Evolutionary conservation across 2,888 invertebrate genomes (phyloP).

Genomic region (Tineola bisselliella): DNA sequence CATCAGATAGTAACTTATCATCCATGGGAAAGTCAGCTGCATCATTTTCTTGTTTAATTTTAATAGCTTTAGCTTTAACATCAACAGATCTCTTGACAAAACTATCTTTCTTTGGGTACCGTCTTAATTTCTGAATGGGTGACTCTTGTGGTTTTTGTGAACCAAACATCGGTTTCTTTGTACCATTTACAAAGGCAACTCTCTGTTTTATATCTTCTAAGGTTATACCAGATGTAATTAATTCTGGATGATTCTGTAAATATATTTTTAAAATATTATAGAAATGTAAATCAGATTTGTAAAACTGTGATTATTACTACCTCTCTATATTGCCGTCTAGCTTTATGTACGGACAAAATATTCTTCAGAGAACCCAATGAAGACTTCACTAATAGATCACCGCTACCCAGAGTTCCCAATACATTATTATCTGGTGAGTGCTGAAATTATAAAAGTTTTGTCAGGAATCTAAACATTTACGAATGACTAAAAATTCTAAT

Average conservation of each 20-base stretch:
- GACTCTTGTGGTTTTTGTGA: conserved; percentile 33
- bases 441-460: conserved; percentile 4
- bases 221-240: conserved; percentile 79
- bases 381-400: conserved; percentile 41
- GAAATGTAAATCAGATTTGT: too few relatives aligned
- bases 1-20: conserved; percentile 47
- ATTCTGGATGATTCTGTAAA: conserved; percentile 75
- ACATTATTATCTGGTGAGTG: conserved; percentile 33
- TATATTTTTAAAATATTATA: too few relatives aligned
- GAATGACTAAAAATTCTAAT: too few relatives aligned
- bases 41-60: conserved; percentile 32
- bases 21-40: conserved; percentile 33
- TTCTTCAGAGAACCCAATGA: conserved; percentile 74
- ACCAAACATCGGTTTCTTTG: conserved; percentile 60
- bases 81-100: conserved; percentile 22
- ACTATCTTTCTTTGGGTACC: conserved; percentile 43
- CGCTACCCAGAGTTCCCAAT: conserved; percentile 46
- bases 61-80: conserved; percentile 31
- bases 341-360: conserved; percentile 76
- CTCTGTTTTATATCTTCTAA: conserved; percentile 70
- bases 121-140: conserved; percentile 38
- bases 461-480: too few relatives aligned
- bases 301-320: too few relatives aligned
- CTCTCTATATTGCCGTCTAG: conserved; percentile 74
- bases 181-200: conserved; percentile 62